Evolutionary conservation across 1,140 invertebrate genomes (phyloP), one percentile per base, ranked within the genome.

Genomic region (Phymorhynchus buccinoides): DNA sequence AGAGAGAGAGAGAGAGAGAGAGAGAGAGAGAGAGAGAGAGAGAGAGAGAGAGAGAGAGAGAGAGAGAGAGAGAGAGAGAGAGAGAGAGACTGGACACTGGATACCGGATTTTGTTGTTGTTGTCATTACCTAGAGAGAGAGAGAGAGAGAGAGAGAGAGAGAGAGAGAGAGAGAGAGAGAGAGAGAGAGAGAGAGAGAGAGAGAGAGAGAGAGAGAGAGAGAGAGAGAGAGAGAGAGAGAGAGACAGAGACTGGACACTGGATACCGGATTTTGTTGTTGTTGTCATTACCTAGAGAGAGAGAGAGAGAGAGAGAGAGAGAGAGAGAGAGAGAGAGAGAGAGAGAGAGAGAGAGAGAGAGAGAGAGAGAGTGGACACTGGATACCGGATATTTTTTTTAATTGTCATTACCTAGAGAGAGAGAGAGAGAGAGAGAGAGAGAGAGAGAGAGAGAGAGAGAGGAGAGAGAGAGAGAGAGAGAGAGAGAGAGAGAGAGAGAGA

Each of bases 251-350:
- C n/a, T n/a, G n/a, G n/a, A n/a, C n/a, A n/a, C n/a, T n/a, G n/a
- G n/a, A n/a, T n/a, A n/a, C n/a, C n/a, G n/a, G n/a, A n/a, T n/a
- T n/a, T n/a, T n/a, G n/a, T n/a, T n/a, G n/a, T n/a, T n/a, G n/a
- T n/a, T n/a, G n/a, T n/a, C n/a, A n/a, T 48, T 48, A 9, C 18
- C 44, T 9, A n/a, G n/a, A n/a, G n/a, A n/a, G n/a, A n/a, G n/a
- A n/a, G n/a, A n/a, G n/a, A n/a, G n/a, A 73, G 71, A 73, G 71
- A 73, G 71, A 73, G 35, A 73, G 35, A 73, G 35, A 12, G 71
- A n/a, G 71, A 73, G 9, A n/a, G 30, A 73, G 71, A 73, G 30
- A 73, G 35, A n/a, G 30, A 9, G 35, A 73, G 35, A 73, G 30
- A 9, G 30, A 12, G 35, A 9, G 30, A 73, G 35, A 73, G 35